Evolutionary conservation across 1,140 invertebrate genomes (phyloP), one percentile per base, ranked within the genome.

Genomic region (Drosophila baimaii): DNA sequence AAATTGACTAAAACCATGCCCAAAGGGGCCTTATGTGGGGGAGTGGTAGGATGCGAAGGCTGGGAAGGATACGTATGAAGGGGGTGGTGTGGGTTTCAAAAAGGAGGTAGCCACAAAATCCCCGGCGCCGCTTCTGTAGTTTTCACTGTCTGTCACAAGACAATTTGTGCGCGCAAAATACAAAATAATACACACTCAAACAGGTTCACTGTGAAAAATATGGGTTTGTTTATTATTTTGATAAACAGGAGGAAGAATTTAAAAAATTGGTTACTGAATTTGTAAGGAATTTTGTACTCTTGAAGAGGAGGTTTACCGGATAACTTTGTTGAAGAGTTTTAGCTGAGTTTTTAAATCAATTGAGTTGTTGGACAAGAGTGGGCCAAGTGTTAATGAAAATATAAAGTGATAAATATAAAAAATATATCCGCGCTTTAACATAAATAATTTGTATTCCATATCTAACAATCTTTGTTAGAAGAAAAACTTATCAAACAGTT

Each of bases 91-190:
- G 63, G 47, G 49, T 8, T 31, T 21, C 8, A 15, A 17, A 17
- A 44, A 58, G 59, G 70, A 47, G 47, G 58, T 37, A 55, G 52
- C 64, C 68, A 68, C 68, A 33, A 71, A 44, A 71, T 71, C 41
- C 68, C 46, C 68, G 79, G 71, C 79, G 83, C 83, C 83, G 77
- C 57, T 89, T 73, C 71, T 88, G 79, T 71, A 86, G 83, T 88
- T 86, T 83, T 88, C 83, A 80, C 84, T 89, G 84, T 89, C 84
- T 89, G 84, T 89, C 84, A 89, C 84, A 89, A 89, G 84, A 89
- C 84, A 89, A 89, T 89, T 89, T 89, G 84, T 89, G 80, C 84
- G 84, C 85, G 84, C 84, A 89, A 83, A 89, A 89, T 69, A 84
- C 80, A 89, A 89, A 89, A 89, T 84, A 89, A 89, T 89, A 81